A percentile compares a stretch with the other conserved stretches of the same genome.
phyloP scores from a whole-genome alignment of 2,113 vertebrate genomes.

The Campylomormyrus tamandua region DNA sequence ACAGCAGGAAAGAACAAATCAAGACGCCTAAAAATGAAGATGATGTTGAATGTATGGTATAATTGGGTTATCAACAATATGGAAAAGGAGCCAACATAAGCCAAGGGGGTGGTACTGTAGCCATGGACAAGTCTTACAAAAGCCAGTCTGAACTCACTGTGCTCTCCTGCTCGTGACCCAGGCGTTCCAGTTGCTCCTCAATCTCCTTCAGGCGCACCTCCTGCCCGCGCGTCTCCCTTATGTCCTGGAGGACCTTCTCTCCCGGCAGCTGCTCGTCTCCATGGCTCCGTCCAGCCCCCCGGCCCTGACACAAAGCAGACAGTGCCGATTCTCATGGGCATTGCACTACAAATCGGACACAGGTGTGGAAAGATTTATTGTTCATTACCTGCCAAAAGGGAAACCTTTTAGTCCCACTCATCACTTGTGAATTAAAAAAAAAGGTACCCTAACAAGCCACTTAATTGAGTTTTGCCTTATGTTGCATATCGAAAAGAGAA shows the following conservation, averaged over 20 bases:
- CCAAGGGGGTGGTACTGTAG: neutral
- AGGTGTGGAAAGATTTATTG: slow-evolving; percentile 3
- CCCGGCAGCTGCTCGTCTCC: slow-evolving; percentile 59
- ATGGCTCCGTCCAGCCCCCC: slow-evolving; percentile 48
- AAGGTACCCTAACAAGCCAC: neutral
- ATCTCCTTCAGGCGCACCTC: slow-evolving; percentile 75
- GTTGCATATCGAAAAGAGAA: neutral
- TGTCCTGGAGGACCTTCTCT: slow-evolving; percentile 72
- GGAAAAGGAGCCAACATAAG: neutral
- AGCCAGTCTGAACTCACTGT: slow-evolving; percentile 55
- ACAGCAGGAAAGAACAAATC: neutral
- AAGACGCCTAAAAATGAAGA: neutral
- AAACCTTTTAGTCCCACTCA: slow-evolving; percentile 22
- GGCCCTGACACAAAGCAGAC: slow-evolving; percentile 59
- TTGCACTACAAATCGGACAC: slow-evolving; percentile 32
- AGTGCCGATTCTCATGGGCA: slow-evolving; percentile 39
- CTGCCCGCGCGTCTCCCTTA: slow-evolving; percentile 66
- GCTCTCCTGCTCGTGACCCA: slow-evolving; percentile 52
- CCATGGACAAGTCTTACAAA: slow-evolving; percentile 12
- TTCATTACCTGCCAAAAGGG: neutral
- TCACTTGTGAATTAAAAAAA: slow-evolving; percentile 7
- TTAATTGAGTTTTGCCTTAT: neutral
- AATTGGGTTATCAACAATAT: neutral
- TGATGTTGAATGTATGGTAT: neutral
- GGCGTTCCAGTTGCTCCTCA: slow-evolving; percentile 70